These are phyloP conservation scores for Salticus scenicus DNA, from an alignment of 2,888 invertebrate species.

Conservation along the genomic window DNA sequence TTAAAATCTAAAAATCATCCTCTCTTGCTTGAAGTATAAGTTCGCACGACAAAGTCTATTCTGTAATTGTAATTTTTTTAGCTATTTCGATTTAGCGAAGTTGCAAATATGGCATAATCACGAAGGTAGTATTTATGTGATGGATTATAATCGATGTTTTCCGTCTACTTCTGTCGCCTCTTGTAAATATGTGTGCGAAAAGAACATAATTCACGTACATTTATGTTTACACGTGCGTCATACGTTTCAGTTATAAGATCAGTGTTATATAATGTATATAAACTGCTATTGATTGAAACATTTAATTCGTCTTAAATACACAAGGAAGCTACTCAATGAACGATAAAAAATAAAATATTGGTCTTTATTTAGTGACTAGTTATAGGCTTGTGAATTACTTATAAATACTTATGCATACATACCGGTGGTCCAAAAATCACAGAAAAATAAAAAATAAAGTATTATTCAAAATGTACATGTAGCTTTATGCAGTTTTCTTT, in stretches of 20 bases:
- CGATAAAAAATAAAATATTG: not conserved
- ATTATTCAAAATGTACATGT: too few relatives aligned
- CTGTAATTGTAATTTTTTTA: constrained; percentile 45
- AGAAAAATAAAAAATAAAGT: too few relatives aligned
- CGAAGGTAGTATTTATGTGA: constrained; percentile 57
- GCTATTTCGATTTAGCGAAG: constrained; percentile 59
- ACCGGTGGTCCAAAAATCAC: too few relatives aligned
- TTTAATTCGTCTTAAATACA: constrained; percentile 15
- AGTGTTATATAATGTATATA: not conserved
- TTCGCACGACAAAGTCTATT: constrained; percentile 22
- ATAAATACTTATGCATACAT: too few relatives aligned
- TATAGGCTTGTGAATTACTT: not conserved
- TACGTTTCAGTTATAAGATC: not conserved
- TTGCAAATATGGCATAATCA: constrained; percentile 60
- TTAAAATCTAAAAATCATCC: not conserved
- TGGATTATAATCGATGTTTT: constrained; percentile 51
- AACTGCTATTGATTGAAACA: constrained; percentile 46
- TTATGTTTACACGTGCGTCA: too few relatives aligned
- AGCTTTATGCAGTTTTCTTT: too few relatives aligned
- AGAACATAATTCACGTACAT: constrained; percentile 54
- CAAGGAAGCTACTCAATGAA: not conserved
- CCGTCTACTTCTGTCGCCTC: constrained; percentile 38
- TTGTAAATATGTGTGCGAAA: constrained; percentile 44
- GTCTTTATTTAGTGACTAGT: not conserved
- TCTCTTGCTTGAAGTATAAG: too few relatives aligned